Base-by-base conservation (phyloP, 2,113 vertebrate species). In the Hemiprocne comata region DNA sequence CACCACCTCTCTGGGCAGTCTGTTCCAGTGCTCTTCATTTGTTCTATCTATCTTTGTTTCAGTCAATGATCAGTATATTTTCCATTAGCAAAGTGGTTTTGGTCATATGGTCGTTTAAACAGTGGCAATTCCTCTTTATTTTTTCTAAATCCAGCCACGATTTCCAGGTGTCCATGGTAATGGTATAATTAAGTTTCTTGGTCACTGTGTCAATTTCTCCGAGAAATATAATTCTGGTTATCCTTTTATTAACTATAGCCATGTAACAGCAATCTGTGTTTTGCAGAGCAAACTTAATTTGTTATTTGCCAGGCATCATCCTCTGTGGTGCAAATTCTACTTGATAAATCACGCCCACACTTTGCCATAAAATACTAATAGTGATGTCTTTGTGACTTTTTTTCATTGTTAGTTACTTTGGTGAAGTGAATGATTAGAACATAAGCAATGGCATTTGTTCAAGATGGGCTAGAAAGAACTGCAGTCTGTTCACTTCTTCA, bases 371-470 rank as follows among this genome's bases (percentile, higher is more conserved):
- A 66, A 90, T 84, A 60, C 61, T 86, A 66, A 14, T 62, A 92
- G 66, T 33, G 42, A 40, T 82, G 34, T 40, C 50, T 91, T 77
- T 48, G 57, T 38, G 90, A 78, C 18, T 14, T 84, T 87, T 88
- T 77, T 51, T 26, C 54, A 76, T 70, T 14, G 0, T 79, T 85
- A 72, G 25, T 75, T 89, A 57, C 44, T 95, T 76, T 46, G 48
- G 53, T 71, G 36, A 79, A 95, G 40, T 31, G 76, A 92, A 72
- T 78, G 73, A 75, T 89, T 53, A 87, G 77, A 94, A 79, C 58
- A 79, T 75, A 92, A 93, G 70, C n/a, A 73, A 66, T 58, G 42
- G 29, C 90, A 91, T 82, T 85, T 89, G 66, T 62, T 87, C 81
- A 94, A 91, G 62, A 76, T 67, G 29, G 2, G 2, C 50, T 51